Evolutionary conservation across 35 echinoderm and acorn worm genomes (phyloP).

Genomic region (Ophiothrix spiculata): DNA sequence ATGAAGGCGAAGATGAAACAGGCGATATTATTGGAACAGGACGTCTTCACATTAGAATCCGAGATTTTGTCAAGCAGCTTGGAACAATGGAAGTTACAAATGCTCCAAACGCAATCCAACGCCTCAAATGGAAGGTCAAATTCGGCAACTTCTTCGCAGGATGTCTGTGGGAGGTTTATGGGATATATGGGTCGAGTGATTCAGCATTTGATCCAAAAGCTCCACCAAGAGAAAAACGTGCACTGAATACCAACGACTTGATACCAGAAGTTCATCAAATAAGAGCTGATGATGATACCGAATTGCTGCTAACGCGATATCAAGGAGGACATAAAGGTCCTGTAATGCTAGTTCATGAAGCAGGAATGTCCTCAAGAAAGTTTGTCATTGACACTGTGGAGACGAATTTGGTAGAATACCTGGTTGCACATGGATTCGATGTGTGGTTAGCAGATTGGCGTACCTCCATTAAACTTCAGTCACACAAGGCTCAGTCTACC

Average conservation of each 20-base stretch:
- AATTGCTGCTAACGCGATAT: slow-evolving; percentile 45
- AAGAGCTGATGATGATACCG: slow-evolving; percentile 38
- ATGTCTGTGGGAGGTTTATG: slow-evolving; percentile 61
- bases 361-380: slow-evolving; percentile 37
- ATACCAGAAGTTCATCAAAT: slow-evolving; percentile 35
- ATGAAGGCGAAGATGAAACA: slow-evolving; percentile 11
- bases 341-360: slow-evolving; percentile 49
- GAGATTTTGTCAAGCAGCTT: slow-evolving; percentile 65
- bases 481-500: slow-evolving; percentile 33
- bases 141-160: slow-evolving; percentile 49
- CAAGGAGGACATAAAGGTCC: slow-evolving; percentile 52
- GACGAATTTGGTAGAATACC: slow-evolving; percentile 52
- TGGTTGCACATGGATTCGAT: slow-evolving; percentile 45
- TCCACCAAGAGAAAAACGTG: slow-evolving; percentile 3
- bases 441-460: slow-evolving; percentile 60
- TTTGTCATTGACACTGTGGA: slow-evolving; percentile 59
- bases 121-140: slow-evolving; percentile 34
- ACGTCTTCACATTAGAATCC: slow-evolving; percentile 30
- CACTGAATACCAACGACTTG: slow-evolving; percentile 20
- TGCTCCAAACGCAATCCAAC: slow-evolving; percentile 29
- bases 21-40: slow-evolving; percentile 45
- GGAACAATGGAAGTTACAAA: slow-evolving; percentile 49
- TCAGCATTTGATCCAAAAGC: slow-evolving; percentile 32
- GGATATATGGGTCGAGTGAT: slow-evolving; percentile 17
- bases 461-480: slow-evolving; percentile 24